These are phyloP conservation scores for Onychorhynchus coronatus DNA, from an alignment of 2,113 vertebrate genomes.

Conservation along the genomic window DNA sequence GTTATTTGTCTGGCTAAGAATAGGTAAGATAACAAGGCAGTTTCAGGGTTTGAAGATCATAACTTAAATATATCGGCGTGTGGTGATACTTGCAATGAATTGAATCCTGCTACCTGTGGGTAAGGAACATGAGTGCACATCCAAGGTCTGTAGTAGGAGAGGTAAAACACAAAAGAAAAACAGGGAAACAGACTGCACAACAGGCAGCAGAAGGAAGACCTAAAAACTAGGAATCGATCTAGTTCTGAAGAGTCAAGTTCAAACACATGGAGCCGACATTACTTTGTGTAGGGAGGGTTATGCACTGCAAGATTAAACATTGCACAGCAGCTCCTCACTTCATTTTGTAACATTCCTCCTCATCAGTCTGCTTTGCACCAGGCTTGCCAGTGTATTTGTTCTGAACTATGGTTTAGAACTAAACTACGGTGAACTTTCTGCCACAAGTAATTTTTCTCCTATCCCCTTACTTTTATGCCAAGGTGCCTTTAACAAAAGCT, in stretches of 20 bases:
- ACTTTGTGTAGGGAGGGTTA: neutral
- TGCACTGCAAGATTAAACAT: neutral
- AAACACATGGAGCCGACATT: neutral
- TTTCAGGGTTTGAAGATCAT: conserved; percentile 10
- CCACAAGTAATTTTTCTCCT: neutral
- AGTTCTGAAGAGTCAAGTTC: neutral
- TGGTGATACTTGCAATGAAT: neutral
- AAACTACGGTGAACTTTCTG: neutral
- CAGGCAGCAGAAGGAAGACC: neutral
- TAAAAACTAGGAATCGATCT: neutral
- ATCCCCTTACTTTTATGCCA: neutral
- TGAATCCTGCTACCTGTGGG: neutral
- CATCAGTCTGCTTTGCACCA: neutral
- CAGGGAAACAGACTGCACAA: neutral
- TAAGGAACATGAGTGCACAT: neutral
- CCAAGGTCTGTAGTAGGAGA: neutral
- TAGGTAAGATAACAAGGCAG: neutral
- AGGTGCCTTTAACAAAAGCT: neutral
- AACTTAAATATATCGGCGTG: neutral
- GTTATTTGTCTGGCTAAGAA: neutral
- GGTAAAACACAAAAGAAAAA: neutral
- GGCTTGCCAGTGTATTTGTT: neutral
- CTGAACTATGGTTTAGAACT: neutral
- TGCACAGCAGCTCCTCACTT: neutral
- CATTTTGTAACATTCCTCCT: neutral